A percentile compares a stretch with the other conserved stretches of the same genome.
phyloP scores from a whole-genome alignment of 2,797 vertebrate species.

The Nannoperca obscura region DNA sequence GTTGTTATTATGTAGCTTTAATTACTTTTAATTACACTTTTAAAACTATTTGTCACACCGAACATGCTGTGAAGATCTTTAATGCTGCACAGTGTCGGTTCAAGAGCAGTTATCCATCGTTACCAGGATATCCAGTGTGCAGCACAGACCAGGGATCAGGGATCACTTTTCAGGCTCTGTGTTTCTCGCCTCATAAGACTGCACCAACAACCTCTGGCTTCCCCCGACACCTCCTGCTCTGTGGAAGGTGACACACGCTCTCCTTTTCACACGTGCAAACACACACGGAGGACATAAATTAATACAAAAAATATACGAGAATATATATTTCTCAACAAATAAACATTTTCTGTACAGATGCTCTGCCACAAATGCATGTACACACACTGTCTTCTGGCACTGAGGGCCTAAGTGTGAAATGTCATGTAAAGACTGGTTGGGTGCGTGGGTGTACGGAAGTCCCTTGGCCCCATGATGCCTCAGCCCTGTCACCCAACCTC shows the following conservation, averaged over 20 bases:
- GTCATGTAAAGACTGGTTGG: constrained; percentile 57
- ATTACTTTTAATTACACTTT: not conserved
- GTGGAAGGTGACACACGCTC: constrained; percentile 31
- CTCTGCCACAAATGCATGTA: not conserved
- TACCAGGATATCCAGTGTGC: constrained; percentile 38
- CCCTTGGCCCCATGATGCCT: constrained; percentile 69
- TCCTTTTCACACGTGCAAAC: constrained; percentile 25
- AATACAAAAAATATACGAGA: not conserved
- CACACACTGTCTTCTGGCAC: constrained; percentile 13
- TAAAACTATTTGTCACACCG: not conserved
- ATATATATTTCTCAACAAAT: not conserved
- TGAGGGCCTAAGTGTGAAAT: constrained; percentile 60
- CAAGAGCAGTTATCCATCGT: constrained; percentile 16
- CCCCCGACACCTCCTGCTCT: constrained; percentile 49
- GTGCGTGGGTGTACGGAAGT: constrained; percentile 62
- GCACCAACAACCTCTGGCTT: constrained; percentile 58
- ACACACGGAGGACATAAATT: not conserved
- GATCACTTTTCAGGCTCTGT: constrained; percentile 57
- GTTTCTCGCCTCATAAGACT: constrained; percentile 71
- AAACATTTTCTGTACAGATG: not conserved
- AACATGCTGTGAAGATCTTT: constrained; percentile 4
- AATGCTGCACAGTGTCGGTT: not conserved
- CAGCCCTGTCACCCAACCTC: constrained; percentile 79
- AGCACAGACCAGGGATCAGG: not conserved
- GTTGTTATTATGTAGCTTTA: not conserved